Conservation (phyloP, 2,797 vertebrate genomes). For the Platalea minor region DNA sequence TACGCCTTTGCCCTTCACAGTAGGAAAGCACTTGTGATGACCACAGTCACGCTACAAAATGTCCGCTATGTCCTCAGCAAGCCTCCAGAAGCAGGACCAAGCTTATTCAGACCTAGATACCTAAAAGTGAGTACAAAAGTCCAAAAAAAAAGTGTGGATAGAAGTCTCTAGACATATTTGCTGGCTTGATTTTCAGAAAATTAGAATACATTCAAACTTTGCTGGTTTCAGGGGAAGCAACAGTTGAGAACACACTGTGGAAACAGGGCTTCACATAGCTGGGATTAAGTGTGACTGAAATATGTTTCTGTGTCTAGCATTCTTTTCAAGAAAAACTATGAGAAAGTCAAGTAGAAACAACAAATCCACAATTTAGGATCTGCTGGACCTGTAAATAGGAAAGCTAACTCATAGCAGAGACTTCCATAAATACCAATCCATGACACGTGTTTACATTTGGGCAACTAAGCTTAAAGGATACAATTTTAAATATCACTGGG, state of each 20-base stretch:
- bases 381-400: not conserved
- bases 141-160: not conserved
- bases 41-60: not conserved
- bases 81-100: not conserved
- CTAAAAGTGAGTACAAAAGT: not conserved
- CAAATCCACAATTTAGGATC: not conserved
- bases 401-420: not conserved
- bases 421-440: not conserved
- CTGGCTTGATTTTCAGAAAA: not conserved
- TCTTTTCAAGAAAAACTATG: not conserved
- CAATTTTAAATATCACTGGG: not conserved
- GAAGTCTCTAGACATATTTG: not conserved
- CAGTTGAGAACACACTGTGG: not conserved
- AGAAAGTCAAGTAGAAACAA: not conserved
- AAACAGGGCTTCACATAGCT: not conserved
- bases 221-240: not conserved
- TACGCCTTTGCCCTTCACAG: not conserved
- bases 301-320: not conserved
- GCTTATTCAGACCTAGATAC: not conserved
- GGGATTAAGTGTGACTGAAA: not conserved
- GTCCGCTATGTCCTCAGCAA: not conserved
- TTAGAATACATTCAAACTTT: not conserved
- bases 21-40: not conserved
- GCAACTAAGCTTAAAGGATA: not conserved
- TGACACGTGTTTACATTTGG: not conserved